Evolutionary conservation across 2,888 invertebrate genomes (phyloP).

Genomic region (Nomada fabriciana): DNA sequence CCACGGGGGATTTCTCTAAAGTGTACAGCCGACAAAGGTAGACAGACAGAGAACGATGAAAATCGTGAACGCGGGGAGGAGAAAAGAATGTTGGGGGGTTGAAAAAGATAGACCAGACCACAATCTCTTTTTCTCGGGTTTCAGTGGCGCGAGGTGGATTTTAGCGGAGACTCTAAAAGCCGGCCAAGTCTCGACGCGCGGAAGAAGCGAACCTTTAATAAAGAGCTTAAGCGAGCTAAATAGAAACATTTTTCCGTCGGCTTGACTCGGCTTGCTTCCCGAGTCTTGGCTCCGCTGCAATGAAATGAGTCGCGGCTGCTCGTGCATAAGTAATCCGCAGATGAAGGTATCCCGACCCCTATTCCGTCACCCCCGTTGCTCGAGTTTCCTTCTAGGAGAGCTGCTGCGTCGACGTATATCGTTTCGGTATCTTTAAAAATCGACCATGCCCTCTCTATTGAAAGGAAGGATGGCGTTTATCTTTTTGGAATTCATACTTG

Average conservation of each 20-base stretch:
- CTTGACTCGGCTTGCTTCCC: conserved; percentile 68
- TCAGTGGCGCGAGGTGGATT: conserved; percentile 45
- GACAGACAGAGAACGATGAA: conserved; percentile 20
- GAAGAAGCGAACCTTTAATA: conserved; percentile 78
- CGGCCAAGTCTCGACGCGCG: conserved; percentile 58
- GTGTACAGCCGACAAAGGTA: conserved; percentile 35
- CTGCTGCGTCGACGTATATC: conserved; percentile 58
- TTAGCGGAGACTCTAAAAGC: conserved; percentile 53
- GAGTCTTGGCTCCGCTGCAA: conserved; percentile 74
- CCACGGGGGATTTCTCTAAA: conserved; percentile 50
- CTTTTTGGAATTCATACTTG: too few relatives aligned
- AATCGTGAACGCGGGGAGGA: conserved; percentile 11
- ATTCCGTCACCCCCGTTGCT: conserved; percentile 49
- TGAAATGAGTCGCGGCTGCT: conserved; percentile 78
- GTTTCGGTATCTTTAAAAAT: conserved; percentile 53
- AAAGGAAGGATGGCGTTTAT: too few relatives aligned
- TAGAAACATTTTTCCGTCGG: conserved; percentile 82
- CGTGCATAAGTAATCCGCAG: conserved; percentile 80
- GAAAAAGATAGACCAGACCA: conserved; percentile 60
- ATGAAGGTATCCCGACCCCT: conserved; percentile 70
- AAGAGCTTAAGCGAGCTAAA: conserved; percentile 81
- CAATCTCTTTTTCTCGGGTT: conserved; percentile 67
- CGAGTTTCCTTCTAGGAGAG: conserved; percentile 46
- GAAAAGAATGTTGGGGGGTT: conserved; percentile 16
- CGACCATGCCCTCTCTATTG: conserved; percentile 13